These are phyloP conservation scores for Notechis scutatus DNA, from an alignment of 2,113 vertebrate genomes.

Conservation along the genomic window DNA sequence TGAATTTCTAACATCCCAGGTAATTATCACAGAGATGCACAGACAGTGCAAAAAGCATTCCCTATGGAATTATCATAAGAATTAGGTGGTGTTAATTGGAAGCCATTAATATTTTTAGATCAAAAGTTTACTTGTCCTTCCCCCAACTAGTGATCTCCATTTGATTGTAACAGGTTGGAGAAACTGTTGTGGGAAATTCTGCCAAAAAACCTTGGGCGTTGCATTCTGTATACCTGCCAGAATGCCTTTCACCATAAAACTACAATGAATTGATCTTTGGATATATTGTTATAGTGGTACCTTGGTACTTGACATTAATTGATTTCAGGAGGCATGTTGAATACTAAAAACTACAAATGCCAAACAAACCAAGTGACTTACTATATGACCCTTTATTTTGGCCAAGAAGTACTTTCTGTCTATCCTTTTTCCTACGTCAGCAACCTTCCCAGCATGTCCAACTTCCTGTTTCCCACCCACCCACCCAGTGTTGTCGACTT, in stretches of 20 bases:
- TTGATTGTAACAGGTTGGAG: background rate
- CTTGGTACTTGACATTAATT: background rate
- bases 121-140: background rate
- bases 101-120: background rate
- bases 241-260: background rate
- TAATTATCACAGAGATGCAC: background rate
- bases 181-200: background rate
- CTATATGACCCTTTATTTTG: background rate
- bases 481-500: background rate
- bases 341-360: background rate
- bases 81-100: background rate
- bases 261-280: background rate
- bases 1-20: background rate
- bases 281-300: background rate
- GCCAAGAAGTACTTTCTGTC: background rate
- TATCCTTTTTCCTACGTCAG: background rate
- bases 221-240: background rate
- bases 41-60: background rate
- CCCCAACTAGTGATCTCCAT: background rate
- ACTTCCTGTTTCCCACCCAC: background rate
- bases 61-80: background rate
- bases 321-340: background rate
- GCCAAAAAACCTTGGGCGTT: background rate
- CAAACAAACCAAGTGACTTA: background rate
- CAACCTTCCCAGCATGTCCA: background rate